Conservation (phyloP, 2,888 invertebrate genomes). For the Muscina levida region DNA sequence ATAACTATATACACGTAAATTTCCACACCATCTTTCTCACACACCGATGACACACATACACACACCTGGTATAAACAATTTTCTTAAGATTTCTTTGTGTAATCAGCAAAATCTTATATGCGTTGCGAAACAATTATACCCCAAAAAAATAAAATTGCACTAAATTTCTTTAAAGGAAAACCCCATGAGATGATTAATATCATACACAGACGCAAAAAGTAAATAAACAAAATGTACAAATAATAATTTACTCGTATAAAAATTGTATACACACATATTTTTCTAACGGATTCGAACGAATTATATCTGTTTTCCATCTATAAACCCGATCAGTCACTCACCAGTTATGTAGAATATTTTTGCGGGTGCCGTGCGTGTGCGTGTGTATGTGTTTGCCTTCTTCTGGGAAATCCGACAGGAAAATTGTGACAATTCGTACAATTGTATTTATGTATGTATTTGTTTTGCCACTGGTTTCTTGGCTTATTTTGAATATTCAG, state of each 20-base stretch:
- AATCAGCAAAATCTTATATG: no score
- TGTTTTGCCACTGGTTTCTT: no score
- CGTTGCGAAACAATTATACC: no score
- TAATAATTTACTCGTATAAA: not conserved
- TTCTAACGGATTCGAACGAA: no score
- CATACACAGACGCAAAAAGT: no score
- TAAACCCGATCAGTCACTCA: not conserved
- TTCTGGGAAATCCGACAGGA: not conserved
- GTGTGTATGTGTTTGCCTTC: not conserved
- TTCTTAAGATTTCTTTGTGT: no score
- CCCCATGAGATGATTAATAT: not conserved
- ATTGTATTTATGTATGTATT: no score
- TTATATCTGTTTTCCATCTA: no score
- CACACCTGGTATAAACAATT: no score
- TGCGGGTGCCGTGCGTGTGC: not conserved
- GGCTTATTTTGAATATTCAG: slow-evolving; percentile 8
- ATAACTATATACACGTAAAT: not conserved
- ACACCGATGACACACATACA: no score
- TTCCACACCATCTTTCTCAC: not conserved
- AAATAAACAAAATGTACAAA: no score
- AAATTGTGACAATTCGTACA: not conserved
- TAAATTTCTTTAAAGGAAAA: not conserved
- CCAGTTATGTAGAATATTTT: slow-evolving; percentile 11
- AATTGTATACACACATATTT: slow-evolving; percentile 20
- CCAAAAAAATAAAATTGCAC: no score